Evolutionary conservation across 2,888 invertebrate genomes (phyloP).

Genomic region (Pseudeuparius sepicola): DNA sequence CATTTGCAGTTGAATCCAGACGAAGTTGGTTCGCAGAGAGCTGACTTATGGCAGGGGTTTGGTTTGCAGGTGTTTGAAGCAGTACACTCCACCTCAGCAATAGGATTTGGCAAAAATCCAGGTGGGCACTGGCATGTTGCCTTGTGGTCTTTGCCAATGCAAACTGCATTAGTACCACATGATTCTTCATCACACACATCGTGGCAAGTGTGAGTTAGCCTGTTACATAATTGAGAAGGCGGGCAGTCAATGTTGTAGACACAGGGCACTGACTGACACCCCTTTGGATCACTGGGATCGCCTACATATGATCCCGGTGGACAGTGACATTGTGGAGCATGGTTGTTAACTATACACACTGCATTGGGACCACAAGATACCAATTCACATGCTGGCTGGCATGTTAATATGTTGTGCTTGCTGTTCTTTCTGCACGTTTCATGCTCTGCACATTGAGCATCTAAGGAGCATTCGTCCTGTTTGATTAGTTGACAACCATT

Average conservation of each 20-base stretch:
- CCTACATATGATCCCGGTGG: constrained; percentile 80
- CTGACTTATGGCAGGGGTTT: constrained; percentile 72
- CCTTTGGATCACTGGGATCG: constrained; percentile 69
- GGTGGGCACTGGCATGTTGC: constrained; percentile 78
- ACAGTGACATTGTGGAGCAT: constrained; percentile 82
- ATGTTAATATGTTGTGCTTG: constrained; percentile 49
- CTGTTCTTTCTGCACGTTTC: constrained; percentile 62
- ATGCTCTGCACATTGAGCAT: constrained; percentile 74
- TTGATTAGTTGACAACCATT: constrained; percentile 69
- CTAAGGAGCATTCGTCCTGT: constrained; percentile 66
- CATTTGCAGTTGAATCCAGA: constrained; percentile 70
- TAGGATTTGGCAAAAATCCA: constrained; percentile 69
- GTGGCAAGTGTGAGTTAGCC: constrained; percentile 71
- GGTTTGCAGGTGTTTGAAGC: constrained; percentile 61
- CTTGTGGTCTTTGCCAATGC: constrained; percentile 76
- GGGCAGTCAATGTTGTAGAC: constrained; percentile 81
- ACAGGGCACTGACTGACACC: constrained; percentile 73
- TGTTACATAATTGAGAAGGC: constrained; percentile 67
- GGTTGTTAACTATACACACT: constrained; percentile 80
- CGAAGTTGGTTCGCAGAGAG: constrained; percentile 57
- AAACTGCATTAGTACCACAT: constrained; percentile 81
- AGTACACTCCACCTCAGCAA: constrained; percentile 74
- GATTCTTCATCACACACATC: constrained; percentile 72
- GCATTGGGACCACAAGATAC: constrained; percentile 77
- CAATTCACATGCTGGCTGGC: constrained; percentile 68